phyloP scores from a whole-genome alignment of 2,113 vertebrate species.

The Aspiorhynchus laticeps region DNA sequence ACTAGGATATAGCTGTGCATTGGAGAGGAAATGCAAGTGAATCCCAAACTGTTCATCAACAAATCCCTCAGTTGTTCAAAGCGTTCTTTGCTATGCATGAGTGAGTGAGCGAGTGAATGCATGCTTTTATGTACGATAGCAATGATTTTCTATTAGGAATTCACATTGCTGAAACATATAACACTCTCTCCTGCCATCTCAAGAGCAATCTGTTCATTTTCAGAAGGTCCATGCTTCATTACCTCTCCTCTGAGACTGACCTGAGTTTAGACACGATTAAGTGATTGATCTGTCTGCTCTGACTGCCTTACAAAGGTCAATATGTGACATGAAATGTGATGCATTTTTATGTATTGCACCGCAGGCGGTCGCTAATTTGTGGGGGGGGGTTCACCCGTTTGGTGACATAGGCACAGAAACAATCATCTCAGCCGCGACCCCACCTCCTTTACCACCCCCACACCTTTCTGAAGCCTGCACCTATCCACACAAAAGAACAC shows the following conservation, averaged over 20 bases:
- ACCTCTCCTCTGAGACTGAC: background rate
- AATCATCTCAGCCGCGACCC: background rate
- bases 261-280: constrained; percentile 26
- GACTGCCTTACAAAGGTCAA: constrained; percentile 16
- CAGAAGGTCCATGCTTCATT: constrained; percentile 35
- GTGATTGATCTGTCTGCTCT: constrained; percentile 2
- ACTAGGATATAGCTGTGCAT: background rate
- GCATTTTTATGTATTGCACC: background rate
- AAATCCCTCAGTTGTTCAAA: constrained; percentile 33
- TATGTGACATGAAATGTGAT: constrained; percentile 19
- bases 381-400: background rate
- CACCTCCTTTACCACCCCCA: background rate
- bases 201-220: constrained; percentile 38
- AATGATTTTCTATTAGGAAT: constrained; percentile 29
- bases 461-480: background rate
- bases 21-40: background rate
- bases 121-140: background rate
- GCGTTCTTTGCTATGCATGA: constrained; percentile 36
- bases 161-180: background rate
- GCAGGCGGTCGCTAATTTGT: background rate
- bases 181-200: constrained; percentile 18
- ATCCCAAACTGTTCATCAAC: constrained; percentile 31
- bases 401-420: background rate
- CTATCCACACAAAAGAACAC: constrained; percentile 27
- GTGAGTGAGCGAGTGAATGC: constrained; percentile 24